A percentile compares a stretch with the other conserved stretches of the same genome.
phyloP scores from a whole-genome alignment of 2,113 vertebrate species.

The Dicaeum eximium region DNA sequence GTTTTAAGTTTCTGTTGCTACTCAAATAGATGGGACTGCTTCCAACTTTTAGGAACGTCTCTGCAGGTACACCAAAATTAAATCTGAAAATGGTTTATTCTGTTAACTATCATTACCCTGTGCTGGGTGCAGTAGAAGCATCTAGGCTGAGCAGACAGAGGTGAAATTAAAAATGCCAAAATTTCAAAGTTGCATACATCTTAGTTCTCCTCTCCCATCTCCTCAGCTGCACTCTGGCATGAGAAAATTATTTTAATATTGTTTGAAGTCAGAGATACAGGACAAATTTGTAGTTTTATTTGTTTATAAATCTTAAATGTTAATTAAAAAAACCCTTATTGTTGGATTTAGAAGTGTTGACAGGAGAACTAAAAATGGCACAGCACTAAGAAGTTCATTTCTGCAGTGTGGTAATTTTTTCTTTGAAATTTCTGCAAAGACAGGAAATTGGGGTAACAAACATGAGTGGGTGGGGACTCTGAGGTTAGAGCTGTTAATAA shows the following conservation, averaged over 20 bases:
- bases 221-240: not conserved
- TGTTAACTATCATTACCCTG: not conserved
- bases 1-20: not conserved
- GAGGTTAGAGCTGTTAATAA: slow-evolving; percentile 78
- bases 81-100: not conserved
- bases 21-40: not conserved
- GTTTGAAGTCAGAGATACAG: not conserved
- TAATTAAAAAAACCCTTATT: not conserved
- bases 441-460: slow-evolving; percentile 78
- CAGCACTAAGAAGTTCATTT: slow-evolving; percentile 55
- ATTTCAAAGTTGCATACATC: not conserved
- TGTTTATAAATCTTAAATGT: not conserved
- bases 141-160: not conserved
- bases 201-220: not conserved
- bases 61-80: not conserved
- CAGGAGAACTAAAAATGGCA: slow-evolving; percentile 43
- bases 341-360: not conserved
- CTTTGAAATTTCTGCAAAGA: slow-evolving; percentile 76
- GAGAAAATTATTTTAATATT: not conserved
- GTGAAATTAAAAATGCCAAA: not conserved
- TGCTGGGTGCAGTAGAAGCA: not conserved
- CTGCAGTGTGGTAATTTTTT: slow-evolving; percentile 77
- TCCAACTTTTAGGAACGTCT: not conserved
- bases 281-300: not conserved
- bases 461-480: slow-evolving; percentile 72